phyloP scores from a whole-genome alignment of 2,797 vertebrate species.

The Macropodus opercularis region DNA sequence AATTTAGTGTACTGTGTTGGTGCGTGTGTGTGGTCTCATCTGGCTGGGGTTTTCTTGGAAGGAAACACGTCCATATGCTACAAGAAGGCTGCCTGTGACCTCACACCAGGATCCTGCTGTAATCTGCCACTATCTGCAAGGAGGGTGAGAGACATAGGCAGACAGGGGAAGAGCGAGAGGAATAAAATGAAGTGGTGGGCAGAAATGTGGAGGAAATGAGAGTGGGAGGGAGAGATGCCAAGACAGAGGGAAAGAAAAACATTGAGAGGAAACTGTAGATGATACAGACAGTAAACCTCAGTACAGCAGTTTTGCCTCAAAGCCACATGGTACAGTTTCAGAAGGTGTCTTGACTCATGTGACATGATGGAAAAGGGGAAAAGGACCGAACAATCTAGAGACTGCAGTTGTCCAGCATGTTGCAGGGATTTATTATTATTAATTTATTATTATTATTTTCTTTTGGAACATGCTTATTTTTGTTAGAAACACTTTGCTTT shows the following conservation, averaged over 20 bases:
- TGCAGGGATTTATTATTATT: too few relatives aligned
- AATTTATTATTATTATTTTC: not conserved
- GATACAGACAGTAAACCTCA: constrained; percentile 7
- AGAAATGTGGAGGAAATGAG: constrained; percentile 33
- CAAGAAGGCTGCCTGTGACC: constrained; percentile 77
- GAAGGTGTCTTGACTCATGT: not conserved
- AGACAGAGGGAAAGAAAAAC: constrained; percentile 44
- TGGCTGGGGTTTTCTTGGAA: constrained; percentile 84
- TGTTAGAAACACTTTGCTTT: not conserved
- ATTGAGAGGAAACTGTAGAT: constrained; percentile 25
- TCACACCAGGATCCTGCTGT: constrained; percentile 67
- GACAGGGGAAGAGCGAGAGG: constrained; percentile 29
- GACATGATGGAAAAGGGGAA: not conserved
- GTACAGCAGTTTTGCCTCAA: not conserved
- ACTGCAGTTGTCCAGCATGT: not conserved
- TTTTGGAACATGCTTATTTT: not conserved
- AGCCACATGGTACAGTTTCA: too few relatives aligned
- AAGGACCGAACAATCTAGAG: not conserved
- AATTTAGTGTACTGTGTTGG: not conserved
- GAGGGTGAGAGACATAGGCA: constrained; percentile 47
- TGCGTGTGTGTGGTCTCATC: constrained; percentile 76
- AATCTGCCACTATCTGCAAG: constrained; percentile 61
- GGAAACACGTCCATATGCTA: constrained; percentile 86
- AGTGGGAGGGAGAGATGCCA: constrained; percentile 46
- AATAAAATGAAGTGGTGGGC: constrained; percentile 56